Base-by-base conservation (phyloP, 2,797 vertebrate genomes). In the Centropyge bicolor region DNA sequence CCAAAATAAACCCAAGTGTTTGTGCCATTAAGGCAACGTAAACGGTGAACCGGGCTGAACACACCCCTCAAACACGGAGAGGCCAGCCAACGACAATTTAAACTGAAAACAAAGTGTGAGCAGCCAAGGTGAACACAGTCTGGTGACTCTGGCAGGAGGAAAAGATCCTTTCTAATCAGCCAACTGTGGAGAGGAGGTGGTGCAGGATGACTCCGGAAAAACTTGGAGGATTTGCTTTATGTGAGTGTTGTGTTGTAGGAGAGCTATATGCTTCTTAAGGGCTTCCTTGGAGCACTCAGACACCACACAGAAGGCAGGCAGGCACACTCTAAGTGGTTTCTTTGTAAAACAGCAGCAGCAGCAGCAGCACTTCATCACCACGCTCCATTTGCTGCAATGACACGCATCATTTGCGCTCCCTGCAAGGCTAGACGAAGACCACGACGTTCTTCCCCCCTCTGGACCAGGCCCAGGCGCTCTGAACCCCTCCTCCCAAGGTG, bases 351-450 rank as follows among this genome's bases (percentile, higher is more conserved):
- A 78, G 81, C 89, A 83, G 85, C 83, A 85, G 74, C 78, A 76
- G 86, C 51, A 74, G 85, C 86, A 77, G 80, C 79, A 88, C 90
- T 90, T 92, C 85, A 88, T 93, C 87, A 72, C 72, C 82, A 86
- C 3, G 79, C 89, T 94, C 87, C 92, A 93, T 94, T 94, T 94
- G 84, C 88, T 49, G 72, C 91, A 93, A 93, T 92, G 92, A 94
- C 90, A 91, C 75, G 88, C 89, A 85, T 86, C 85, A 88, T 87
- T 89, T 88, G 73, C 73, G 65, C 81, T 91, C 83, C 79, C 82
- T 74, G 75, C 84, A 35, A 82, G 73, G 83, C 76, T 46, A 71
- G 72, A 86, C 74, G 51, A 83, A 68, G 73, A 59, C 70, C 81
- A 2, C 24, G 8, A 19, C 80, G 76, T 77, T 78, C 77, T 64